A percentile compares a stretch with the other conserved stretches of the same genome.
phyloP scores from a whole-genome alignment of 2,888 invertebrate species.

The Epinotia demarniana region DNA sequence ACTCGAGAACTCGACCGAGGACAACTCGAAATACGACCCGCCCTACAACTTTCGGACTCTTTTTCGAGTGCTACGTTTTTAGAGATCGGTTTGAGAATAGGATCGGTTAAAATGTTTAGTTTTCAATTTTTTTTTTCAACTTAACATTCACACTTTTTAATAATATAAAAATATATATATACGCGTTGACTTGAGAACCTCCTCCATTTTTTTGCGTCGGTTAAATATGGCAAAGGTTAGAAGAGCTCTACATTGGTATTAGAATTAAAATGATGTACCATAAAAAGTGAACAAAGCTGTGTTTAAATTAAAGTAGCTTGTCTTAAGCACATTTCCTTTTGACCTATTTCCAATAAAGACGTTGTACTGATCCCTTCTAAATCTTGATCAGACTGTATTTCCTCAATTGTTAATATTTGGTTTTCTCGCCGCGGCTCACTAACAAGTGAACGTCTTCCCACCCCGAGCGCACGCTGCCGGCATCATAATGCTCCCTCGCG shows the following conservation, averaged over 20 bases:
- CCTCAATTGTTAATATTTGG: constrained; percentile 76
- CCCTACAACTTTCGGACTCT: constrained; percentile 68
- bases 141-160: neutral
- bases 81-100: constrained; percentile 22
- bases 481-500: constrained; percentile 68
- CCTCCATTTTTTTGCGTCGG: too few relatives aligned
- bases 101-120: constrained; percentile 1
- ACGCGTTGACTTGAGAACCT: too few relatives aligned
- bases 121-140: neutral
- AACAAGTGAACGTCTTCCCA: constrained; percentile 67
- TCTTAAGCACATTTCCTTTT: neutral
- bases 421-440: constrained; percentile 72
- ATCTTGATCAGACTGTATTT: constrained; percentile 58
- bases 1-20: constrained; percentile 68
- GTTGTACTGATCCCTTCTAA: constrained; percentile 7
- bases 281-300: too few relatives aligned
- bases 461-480: constrained; percentile 60
- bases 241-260: too few relatives aligned
- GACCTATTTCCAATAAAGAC: neutral
- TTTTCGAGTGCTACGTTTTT: constrained; percentile 75
- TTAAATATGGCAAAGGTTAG: neutral
- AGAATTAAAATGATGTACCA: too few relatives aligned
- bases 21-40: constrained; percentile 67
- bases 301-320: too few relatives aligned
- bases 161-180: too few relatives aligned